Conservation (phyloP, 2,888 invertebrate species). For the Clivina fossor region DNA sequence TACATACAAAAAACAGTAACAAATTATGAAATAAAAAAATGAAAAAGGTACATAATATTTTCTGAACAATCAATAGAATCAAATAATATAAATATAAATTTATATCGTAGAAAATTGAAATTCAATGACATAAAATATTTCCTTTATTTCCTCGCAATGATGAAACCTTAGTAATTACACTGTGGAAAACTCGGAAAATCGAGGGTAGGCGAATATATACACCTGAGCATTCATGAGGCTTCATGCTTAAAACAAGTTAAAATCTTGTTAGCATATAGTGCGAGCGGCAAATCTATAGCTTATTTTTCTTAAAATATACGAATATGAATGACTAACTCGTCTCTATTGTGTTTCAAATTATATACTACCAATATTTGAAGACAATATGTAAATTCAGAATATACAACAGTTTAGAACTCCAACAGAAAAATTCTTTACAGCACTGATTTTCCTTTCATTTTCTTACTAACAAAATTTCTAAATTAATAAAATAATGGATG, state of each 20-base stretch:
- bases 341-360: constrained; percentile 14
- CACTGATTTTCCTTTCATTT: constrained; percentile 8
- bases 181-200: constrained; percentile 30
- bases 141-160: constrained; percentile 16
- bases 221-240: constrained; percentile 20
- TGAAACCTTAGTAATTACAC: constrained; percentile 22
- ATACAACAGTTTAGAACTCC: constrained; percentile 24
- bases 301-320: not conserved
- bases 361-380: constrained; percentile 25
- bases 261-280: constrained; percentile 19
- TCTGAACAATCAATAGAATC: no score
- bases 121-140: constrained; percentile 9
- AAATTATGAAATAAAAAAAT: no score
- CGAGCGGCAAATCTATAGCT: constrained; percentile 15
- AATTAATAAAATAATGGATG: constrained; percentile 18
- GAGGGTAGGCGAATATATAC: constrained; percentile 28
- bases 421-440: constrained; percentile 15
- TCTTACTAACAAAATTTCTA: not conserved
- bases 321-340: not conserved
- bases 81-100: no score
- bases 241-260: constrained; percentile 31
- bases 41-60: no score
- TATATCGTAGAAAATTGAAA: no score
- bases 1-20: no score
- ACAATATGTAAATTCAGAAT: constrained; percentile 32